A percentile compares a stretch with the other conserved stretches of the same genome.
Conservation (phyloP, 2,888 invertebrate genomes). For the Cephus sareptanus region DNA sequence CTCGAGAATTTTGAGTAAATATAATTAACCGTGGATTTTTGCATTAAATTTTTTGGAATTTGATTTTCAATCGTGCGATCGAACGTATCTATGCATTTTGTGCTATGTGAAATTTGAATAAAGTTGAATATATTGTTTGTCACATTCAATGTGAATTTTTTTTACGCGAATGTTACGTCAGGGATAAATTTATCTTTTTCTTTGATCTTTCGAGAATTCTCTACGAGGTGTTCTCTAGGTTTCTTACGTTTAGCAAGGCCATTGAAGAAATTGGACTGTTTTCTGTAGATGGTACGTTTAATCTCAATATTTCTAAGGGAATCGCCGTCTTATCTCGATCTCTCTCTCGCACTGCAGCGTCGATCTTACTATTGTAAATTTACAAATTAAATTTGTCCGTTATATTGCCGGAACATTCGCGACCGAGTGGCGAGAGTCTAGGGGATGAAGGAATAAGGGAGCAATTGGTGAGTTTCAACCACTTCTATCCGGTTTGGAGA, state of each 20-base stretch:
- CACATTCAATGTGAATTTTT: too few relatives aligned
- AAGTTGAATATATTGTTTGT: too few relatives aligned
- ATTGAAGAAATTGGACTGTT: not conserved
- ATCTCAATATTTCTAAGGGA: not conserved
- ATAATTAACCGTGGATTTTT: not conserved
- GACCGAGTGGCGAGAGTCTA: not conserved
- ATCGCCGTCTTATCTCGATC: not conserved
- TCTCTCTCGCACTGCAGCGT: not conserved
- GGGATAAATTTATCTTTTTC: not conserved
- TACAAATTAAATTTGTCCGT: slow-evolving; percentile 42
- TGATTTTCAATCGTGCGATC: too few relatives aligned
- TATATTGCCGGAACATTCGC: slow-evolving; percentile 27
- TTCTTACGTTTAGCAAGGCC: not conserved
- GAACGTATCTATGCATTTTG: too few relatives aligned
- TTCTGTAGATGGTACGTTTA: not conserved
- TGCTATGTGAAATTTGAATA: too few relatives aligned
- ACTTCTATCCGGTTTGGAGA: slow-evolving; percentile 37
- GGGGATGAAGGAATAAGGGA: not conserved
- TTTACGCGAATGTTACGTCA: not conserved
- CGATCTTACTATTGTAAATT: slow-evolving; percentile 36
- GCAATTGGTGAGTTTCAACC: slow-evolving; percentile 34
- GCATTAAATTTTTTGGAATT: too few relatives aligned
- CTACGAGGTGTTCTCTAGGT: not conserved
- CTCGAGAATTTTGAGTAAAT: not conserved
- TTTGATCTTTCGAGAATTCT: not conserved